phyloP scores from a whole-genome alignment of 1,140 invertebrate genomes.

The Belonocnema kinseyi region DNA sequence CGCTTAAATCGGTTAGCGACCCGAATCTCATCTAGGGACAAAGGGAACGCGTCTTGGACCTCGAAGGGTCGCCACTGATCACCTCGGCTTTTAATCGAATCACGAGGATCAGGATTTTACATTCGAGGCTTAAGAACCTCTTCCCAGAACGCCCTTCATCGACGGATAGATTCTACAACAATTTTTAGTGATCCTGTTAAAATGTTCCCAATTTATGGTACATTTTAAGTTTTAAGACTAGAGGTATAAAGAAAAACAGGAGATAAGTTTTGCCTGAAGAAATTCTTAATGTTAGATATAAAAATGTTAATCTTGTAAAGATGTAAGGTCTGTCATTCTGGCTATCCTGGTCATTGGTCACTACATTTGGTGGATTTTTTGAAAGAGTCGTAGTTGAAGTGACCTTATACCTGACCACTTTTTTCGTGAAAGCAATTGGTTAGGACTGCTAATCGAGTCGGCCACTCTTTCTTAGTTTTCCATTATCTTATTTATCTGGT shows the following conservation, averaged over 20 bases:
- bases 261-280: conserved; percentile 19
- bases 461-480: conserved; percentile 8
- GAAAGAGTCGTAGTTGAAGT: neutral
- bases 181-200: too few relatives aligned
- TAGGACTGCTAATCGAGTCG: conserved; percentile 7
- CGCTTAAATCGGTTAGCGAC: too few relatives aligned
- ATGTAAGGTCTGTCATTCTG: neutral
- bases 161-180: too few relatives aligned
- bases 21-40: too few relatives aligned
- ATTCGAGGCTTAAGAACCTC: too few relatives aligned
- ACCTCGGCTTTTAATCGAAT: too few relatives aligned
- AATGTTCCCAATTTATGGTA: neutral
- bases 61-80: too few relatives aligned
- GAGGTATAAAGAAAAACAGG: neutral
- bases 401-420: conserved; percentile 8
- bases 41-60: too few relatives aligned
- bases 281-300: conserved; percentile 15
- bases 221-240: neutral
- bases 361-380: conserved; percentile 2
- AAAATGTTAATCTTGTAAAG: conserved; percentile 21
- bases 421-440: conserved; percentile 27
- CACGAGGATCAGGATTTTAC: too few relatives aligned
- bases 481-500: conserved; percentile 1
- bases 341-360: neutral
- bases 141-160: too few relatives aligned